Evolutionary conservation across 2,113 vertebrate genomes (phyloP), one percentile per base, ranked within the genome.

Genomic region (Pagrus major): DNA sequence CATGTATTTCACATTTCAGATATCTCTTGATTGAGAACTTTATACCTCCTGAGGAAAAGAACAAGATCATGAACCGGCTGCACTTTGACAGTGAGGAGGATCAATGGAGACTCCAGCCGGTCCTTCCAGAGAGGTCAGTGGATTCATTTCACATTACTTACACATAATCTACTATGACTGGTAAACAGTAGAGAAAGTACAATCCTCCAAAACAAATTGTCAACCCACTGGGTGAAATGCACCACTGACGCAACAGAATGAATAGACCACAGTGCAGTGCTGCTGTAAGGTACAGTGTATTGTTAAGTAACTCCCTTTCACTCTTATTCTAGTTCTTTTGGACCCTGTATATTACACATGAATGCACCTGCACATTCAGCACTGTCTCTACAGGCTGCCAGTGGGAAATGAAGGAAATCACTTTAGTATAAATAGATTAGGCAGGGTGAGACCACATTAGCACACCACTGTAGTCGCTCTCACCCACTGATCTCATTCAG

Each of bases 1-100:
- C 31, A 21, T 64, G 39, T 51, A 5, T 67, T 76, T 14, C 89
- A 95, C 39, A 2, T 75, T 81, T 20, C 95, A 99, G 98, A 92
- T 97, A 97, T 80, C 75, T 99, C 65, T 95, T 99, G 83, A 99
- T 99, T 1, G 98, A 99, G 91, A 99, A 99, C 84, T 99, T 99
- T 84, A 98, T 99, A 74, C 98, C 98, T 11, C 96, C 97, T 0
- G 97, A 97, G 78, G 97, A 97, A 90, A 99, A 99, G 94, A 98
- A 98, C 93, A 99, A 99, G 92, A 97, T 98, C 60, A 96, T 98
- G 96, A 97, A 97, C 93, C 93, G 98, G 59, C 96, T 99, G 7
- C 94, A 96, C 89, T 97, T 98, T 25, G 98, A 99, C 21, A 88
- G 95, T 0, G 97, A 99, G 1, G 97, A 99, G 88, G 97, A 98